Evolutionary conservation across 2,113 vertebrate genomes (phyloP).

Genomic region (Tylochromis polylepis): DNA sequence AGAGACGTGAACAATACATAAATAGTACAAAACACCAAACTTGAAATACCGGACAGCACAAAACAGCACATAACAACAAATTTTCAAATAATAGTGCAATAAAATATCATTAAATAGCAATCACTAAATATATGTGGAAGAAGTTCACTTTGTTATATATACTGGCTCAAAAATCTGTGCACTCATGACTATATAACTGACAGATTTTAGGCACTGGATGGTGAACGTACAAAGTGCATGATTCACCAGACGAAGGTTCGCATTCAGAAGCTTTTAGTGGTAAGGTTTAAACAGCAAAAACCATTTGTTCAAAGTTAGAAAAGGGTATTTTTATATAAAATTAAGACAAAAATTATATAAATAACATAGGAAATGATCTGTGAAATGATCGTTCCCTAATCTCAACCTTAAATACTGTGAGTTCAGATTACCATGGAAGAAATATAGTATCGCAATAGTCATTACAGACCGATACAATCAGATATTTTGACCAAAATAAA

Average conservation of each 20-base stretch:
- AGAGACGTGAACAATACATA: not conserved
- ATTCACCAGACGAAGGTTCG: not conserved
- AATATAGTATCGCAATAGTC: not conserved
- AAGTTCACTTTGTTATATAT: not conserved
- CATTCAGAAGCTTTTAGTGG: no score
- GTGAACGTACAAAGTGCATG: not conserved
- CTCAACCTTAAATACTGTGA: not conserved
- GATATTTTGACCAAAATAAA: not conserved
- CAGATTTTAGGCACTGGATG: not conserved
- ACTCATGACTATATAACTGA: not conserved
- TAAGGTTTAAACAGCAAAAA: not conserved
- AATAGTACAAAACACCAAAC: not conserved
- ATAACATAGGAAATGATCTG: not conserved
- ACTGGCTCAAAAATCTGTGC: not conserved
- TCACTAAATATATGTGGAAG: not conserved
- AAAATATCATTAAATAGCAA: not conserved
- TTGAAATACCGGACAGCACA: not conserved
- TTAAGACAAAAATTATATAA: not conserved
- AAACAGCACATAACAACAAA: not conserved
- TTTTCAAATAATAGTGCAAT: not conserved
- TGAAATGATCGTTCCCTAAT: not conserved
- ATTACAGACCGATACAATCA: not conserved
- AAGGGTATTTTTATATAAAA: not conserved
- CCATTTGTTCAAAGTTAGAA: not conserved
- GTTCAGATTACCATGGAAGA: not conserved